Conservation (phyloP, 1,140 invertebrate species). For the Brachionus rubens region DNA sequence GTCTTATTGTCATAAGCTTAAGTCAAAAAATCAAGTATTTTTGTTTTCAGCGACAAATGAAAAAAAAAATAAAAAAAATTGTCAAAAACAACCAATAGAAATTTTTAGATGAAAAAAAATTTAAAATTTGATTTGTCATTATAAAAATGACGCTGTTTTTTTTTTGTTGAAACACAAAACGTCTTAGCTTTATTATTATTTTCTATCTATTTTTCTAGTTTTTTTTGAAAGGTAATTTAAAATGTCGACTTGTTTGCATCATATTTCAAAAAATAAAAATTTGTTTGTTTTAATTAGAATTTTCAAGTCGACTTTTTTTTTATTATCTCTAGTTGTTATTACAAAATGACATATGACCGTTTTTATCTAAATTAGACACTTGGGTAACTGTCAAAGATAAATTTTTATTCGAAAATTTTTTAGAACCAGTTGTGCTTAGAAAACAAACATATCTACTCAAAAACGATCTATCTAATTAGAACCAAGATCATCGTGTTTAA, state of each 20-base stretch:
- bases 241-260: conserved; percentile 42
- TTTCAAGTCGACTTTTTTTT: conserved; percentile 17
- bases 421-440: no score
- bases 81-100: background rate
- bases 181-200: no score
- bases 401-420: no score
- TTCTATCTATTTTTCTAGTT: no score
- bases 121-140: no score
- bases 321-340: background rate
- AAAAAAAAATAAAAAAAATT: conserved; percentile 3
- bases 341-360: no score
- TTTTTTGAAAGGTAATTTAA: conserved; percentile 1
- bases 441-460: no score
- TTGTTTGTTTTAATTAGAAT: background rate
- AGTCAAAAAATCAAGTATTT: conserved; percentile 10
- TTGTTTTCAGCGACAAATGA: conserved; percentile 14
- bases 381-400: background rate
- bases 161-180: no score
- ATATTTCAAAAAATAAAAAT: background rate
- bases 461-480: background rate
- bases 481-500: background rate
- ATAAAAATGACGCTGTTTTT: no score
- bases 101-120: no score
- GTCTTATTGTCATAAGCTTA: no score
- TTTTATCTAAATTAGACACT: conserved; percentile 24